Evolutionary conservation across 35 echinoderm and acorn worm species (phyloP), one percentile per base, ranked within the genome.

Genomic region (Diadema setosum): DNA sequence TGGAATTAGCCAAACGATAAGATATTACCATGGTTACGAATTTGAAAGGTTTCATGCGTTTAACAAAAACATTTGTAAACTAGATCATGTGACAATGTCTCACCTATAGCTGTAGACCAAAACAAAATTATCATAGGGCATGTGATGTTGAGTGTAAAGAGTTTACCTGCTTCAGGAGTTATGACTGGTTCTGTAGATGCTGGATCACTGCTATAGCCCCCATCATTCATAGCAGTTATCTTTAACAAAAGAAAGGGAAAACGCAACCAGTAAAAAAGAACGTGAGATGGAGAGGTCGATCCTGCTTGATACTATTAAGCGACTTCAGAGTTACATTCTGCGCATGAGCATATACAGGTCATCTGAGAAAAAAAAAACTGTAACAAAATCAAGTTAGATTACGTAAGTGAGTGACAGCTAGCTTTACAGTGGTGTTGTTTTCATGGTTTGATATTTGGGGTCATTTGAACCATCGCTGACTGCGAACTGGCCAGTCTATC

Each of bases 211-310:
- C 37, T 34, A 67, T 2, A 67, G 20, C 1, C 27, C 20, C 63
- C 63, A 39, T 84, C 46, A 39, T 84, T 84, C 30, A 84, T 56
- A 20, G 82, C 82, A 3, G 61, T 45, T 12, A 84, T 57, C 82
- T 84, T n/a, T n/a, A n/a, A n/a, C n/a, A n/a, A 34, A 7, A n/a
- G 40, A n/a, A 25, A 34, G 21, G 37, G 21, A 55, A n/a, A 65
- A 67, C 30, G 14, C 17, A 33, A 67, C 18, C 30, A 6, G 17
- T 1, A n/a, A n/a, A 11, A 8, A 29, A 55, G 14, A n/a, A 55
- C 12, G 21, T 12, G 14, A 12, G 21, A 16, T 16, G 21, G 21
- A 55, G 2, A 12, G 21, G 49, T n/a, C 12, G 21, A 55, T 55
- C 12, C 12, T 16, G 12, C 49, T 55, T 55, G 14, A 55, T 12